phyloP scores from a whole-genome alignment of 2,888 invertebrate species.

The Eristalinus sepulchralis region DNA sequence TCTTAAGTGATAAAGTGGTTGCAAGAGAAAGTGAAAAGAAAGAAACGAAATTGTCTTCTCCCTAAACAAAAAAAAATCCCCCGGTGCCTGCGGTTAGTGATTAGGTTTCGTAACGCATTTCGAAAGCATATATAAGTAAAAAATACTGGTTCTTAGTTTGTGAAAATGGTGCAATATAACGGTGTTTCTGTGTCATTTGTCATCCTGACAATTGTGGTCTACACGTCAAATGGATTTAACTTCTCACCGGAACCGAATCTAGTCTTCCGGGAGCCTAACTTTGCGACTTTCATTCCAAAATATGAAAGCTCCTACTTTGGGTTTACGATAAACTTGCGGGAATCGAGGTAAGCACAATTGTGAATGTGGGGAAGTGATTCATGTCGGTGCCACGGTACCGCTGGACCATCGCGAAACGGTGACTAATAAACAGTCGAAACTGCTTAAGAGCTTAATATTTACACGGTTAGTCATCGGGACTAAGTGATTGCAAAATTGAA shows the following conservation, averaged over 20 bases:
- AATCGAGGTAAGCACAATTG: slow-evolving; percentile 76
- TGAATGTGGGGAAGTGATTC: slow-evolving; percentile 28
- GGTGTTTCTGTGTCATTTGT: slow-evolving; percentile 40
- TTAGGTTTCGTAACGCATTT: slow-evolving; percentile 3
- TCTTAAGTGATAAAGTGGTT: slow-evolving; percentile 65
- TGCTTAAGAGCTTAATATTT: not conserved
- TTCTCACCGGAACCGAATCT: slow-evolving; percentile 77
- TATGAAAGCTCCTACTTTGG: slow-evolving; percentile 79
- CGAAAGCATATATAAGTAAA: not conserved
- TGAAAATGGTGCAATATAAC: slow-evolving; percentile 53
- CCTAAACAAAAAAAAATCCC: not conserved
- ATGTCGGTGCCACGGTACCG: not conserved
- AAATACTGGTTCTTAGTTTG: not conserved
- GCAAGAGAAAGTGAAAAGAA: slow-evolving; percentile 10
- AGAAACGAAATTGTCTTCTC: slow-evolving; percentile 1
- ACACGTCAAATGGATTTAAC: slow-evolving; percentile 75
- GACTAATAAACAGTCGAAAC: slow-evolving; percentile 30
- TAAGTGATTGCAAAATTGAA: not conserved
- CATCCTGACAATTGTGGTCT: slow-evolving; percentile 48
- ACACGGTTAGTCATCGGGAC: slow-evolving; percentile 32
- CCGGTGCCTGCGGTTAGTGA: slow-evolving; percentile 52
- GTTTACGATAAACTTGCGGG: slow-evolving; percentile 77
- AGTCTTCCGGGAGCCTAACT: slow-evolving; percentile 74
- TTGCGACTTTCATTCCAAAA: slow-evolving; percentile 75
- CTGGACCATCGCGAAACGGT: slow-evolving; percentile 15